Evolutionary conservation across 2,113 vertebrate species (phyloP).

Genomic region (Sphaerodactylus townsendi): DNA sequence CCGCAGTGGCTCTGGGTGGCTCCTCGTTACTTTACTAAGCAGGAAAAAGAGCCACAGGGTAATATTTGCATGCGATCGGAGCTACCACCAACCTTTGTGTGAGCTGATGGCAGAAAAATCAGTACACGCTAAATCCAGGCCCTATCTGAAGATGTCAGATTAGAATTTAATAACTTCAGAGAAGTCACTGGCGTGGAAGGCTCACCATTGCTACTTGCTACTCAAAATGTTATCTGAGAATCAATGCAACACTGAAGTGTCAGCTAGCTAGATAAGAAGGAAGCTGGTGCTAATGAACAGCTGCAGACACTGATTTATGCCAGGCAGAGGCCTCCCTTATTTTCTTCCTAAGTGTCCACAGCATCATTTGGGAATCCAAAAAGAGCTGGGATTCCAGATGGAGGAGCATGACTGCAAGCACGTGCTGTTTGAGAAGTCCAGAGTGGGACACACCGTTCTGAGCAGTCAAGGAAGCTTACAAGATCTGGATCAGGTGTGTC

Average conservation of each 20-base stretch:
- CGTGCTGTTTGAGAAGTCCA: not conserved
- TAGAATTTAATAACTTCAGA: not conserved
- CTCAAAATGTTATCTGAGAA: not conserved
- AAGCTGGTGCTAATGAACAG: slow-evolving; percentile 2
- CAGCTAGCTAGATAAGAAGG: not conserved
- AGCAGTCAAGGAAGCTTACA: not conserved
- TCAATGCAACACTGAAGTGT: slow-evolving; percentile 4
- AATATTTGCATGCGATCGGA: not conserved
- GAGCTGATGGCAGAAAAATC: not conserved
- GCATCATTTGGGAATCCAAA: not conserved
- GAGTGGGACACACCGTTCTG: not conserved
- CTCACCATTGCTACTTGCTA: not conserved
- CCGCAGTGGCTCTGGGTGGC: not conserved
- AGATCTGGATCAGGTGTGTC: too few relatives aligned
- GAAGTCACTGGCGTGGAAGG: not conserved
- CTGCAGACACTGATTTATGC: not conserved
- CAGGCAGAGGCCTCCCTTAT: not conserved
- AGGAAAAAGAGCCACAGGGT: not conserved
- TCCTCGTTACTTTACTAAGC: not conserved
- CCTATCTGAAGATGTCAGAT: not conserved
- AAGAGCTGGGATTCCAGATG: too few relatives aligned
- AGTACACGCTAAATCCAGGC: not conserved
- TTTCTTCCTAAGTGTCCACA: not conserved
- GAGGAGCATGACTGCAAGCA: not conserved
- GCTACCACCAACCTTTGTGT: not conserved